Base-by-base conservation (phyloP, 2,888 invertebrate species). In the Chloroclysta siterata region DNA sequence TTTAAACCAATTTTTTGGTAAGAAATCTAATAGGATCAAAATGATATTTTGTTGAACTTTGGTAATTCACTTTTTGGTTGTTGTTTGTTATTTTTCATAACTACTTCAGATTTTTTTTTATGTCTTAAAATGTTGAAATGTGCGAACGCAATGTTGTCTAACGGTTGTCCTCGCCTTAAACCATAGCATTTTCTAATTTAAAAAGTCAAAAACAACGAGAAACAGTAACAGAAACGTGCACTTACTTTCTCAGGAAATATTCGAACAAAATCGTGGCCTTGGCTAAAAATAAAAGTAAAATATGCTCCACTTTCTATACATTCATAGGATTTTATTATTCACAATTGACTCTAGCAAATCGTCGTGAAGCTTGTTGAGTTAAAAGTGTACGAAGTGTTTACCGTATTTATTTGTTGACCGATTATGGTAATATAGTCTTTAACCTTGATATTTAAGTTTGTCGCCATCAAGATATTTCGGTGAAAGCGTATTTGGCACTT, bases 231-330 rank as follows among this genome's bases (percentile, higher is more conserved):
- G 66, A 65, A 70, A 70, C 68, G 69, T 71, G 72, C 29, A 46
- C 13, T 17, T 73, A 78, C 79, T 83, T 82, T 84, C 82, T 78
- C 79, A 80, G 80, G 80, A 83, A 77, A 62, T 66, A 66, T 68
- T 66, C 70, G 58, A 60, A 64, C 72, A 81, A 76, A 74, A 78
- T 71, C 70, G 51, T 70, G 60, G 72, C 70, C 77, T 78, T 79
- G 74, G 69, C 69, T 66, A 72, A 77, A 74, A 64, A 76, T 77
- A 78, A 73, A 73, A 76, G 70, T 72, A 70, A 68, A 74, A 68
- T 74, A 69, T 68, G 75, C 71, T 68, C 75, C 66, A 79, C 83
- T 86, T 85, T 84, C 81, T 78, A 73, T 68, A 65, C 65, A 72
- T 72, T 75, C 63, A 71, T 74, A 71, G 73, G 66, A 75, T 70